Evolutionary conservation across 2,797 vertebrate genomes (phyloP).

Genomic region (Philypnodon macrostomus): DNA sequence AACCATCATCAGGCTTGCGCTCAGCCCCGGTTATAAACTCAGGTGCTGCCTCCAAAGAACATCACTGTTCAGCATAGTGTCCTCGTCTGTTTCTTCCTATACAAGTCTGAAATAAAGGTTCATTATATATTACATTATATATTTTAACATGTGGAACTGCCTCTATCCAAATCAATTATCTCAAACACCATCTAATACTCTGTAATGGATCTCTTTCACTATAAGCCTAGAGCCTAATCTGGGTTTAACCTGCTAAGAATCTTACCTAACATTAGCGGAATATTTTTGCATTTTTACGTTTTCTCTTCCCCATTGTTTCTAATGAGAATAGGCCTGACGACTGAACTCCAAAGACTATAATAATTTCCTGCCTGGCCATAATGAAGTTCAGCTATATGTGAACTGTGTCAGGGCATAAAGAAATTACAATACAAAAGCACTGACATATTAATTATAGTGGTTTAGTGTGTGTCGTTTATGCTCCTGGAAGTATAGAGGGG

Average conservation of each 20-base stretch:
- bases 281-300: slow-evolving; percentile 41
- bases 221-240: slow-evolving; percentile 57
- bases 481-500: slow-evolving; percentile 42
- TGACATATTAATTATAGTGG: slow-evolving; percentile 70
- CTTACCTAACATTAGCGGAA: slow-evolving; percentile 48
- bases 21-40: no score
- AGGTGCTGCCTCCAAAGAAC: no score
- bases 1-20: no score
- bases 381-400: slow-evolving; percentile 48
- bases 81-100: no score
- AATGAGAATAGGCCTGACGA: slow-evolving; percentile 48
- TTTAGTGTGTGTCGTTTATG: slow-evolving; percentile 59
- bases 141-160: no score
- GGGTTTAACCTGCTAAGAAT: slow-evolving; percentile 56
- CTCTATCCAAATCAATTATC: slow-evolving; percentile 56
- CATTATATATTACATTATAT: no score
- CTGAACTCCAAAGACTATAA: slow-evolving; percentile 63
- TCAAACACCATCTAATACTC: slow-evolving; percentile 48
- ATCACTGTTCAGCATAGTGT: no score
- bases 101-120: no score
- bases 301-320: slow-evolving; percentile 26
- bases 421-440: slow-evolving; percentile 38
- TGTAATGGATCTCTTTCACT: slow-evolving; percentile 51
- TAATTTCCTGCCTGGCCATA: slow-evolving; percentile 54
- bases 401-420: slow-evolving; percentile 35